phyloP scores from a whole-genome alignment of 2,888 invertebrate species.

The Eustalomyia histrio region DNA sequence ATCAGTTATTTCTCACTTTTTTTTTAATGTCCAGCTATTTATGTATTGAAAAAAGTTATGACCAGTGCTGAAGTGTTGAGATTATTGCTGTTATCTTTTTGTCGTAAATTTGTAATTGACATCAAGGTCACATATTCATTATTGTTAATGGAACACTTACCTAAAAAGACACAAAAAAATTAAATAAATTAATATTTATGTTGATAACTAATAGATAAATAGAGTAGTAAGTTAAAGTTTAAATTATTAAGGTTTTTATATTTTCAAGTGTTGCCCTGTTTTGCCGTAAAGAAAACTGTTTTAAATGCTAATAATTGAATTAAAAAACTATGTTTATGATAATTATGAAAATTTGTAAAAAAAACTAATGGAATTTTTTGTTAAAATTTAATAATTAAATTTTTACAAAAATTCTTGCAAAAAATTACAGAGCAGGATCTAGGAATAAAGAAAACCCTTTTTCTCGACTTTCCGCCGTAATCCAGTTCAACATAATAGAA shows the following conservation, averaged over 20 bases:
- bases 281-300: no score
- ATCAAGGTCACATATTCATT: not conserved
- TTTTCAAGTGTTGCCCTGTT: not conserved
- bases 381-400: no score
- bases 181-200: not conserved
- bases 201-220: not conserved
- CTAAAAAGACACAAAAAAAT: constrained; percentile 49
- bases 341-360: no score
- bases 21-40: not conserved
- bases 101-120: constrained; percentile 12
- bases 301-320: no score
- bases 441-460: no score
- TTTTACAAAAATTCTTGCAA: no score
- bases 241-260: not conserved
- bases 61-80: constrained; percentile 22
- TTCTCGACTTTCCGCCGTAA: no score
- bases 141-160: constrained; percentile 41
- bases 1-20: not conserved
- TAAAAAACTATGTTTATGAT: no score
- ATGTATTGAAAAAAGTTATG: constrained; percentile 2
- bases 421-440: no score
- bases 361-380: no score
- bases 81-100: not conserved
- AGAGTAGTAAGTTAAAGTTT: not conserved
- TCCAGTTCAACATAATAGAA: no score